Base-by-base conservation (phyloP, 2,797 vertebrate species). In the Poecilia wingei region DNA sequence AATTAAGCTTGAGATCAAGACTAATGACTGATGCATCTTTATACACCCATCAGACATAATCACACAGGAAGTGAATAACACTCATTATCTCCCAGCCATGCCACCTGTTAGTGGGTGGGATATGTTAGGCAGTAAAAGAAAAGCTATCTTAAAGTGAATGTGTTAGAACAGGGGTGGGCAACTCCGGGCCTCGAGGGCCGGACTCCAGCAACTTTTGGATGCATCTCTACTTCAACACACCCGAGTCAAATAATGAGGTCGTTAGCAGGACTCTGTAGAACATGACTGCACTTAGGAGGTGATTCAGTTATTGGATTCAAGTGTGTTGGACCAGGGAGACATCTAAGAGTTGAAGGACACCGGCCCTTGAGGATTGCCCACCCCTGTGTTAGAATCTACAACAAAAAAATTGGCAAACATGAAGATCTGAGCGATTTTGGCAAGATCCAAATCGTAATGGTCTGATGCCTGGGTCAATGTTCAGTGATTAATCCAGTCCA, bases 1-100 rank as follows among this genome's bases (percentile, higher is more conserved):
- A 36, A 76, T 74, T 16, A 45, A 33, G 79, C 80, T 84, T 72
- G 68, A 82, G 75, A 59, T 55, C 13, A 36, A 53, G 45, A 79
- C 1, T 13, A 51, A 72, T n/a, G 61, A 55, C 43, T 59, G 41
- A 46, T 55, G 14, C 13, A 45, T 46, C 47, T 25, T 39, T 46
- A 73, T 20, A 22, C 39, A n/a, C 25, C 12, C 43, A 28, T 70
- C 36, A 68, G 33, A 68, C 64, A 70, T 46, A 7, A 6, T n/a
- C 25, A 28, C 41, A 70, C 28, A 31, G 66, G 64, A 14, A 45
- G 41, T 45, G 39, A n/a, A 70, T n/a, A 45, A 28, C 41, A 28
- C 25, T 70, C 25, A 46, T 45, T 45, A 46, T 28, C 41, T 45
- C 68, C 68, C 45, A 70, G 28, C 36, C 59, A 64, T 20, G 14